A percentile compares a stretch with the other conserved stretches of the same genome.
Evolutionary conservation across 2,113 vertebrate species (phyloP).

Genomic region (Benitochromis conjunctus): DNA sequence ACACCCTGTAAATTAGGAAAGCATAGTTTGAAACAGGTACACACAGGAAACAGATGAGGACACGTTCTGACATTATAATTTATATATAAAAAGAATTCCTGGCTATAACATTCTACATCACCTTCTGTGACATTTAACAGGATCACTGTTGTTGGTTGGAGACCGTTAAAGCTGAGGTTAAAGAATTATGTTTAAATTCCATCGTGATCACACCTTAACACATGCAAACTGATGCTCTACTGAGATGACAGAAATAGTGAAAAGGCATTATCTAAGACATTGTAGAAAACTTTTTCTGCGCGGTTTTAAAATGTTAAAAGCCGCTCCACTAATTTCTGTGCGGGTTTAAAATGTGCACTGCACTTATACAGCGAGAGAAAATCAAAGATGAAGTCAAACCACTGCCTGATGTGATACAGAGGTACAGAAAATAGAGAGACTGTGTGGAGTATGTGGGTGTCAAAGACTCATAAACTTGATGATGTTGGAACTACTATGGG

Average conservation of each 20-base stretch:
- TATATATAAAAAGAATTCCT: not conserved
- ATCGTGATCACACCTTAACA: not conserved
- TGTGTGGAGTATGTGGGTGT: not conserved
- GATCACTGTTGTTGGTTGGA: not conserved
- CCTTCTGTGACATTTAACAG: not conserved
- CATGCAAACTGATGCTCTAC: not conserved
- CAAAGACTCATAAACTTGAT: not conserved
- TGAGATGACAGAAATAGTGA: not conserved
- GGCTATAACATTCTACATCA: not conserved
- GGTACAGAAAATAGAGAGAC: not conserved
- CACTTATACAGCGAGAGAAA: not conserved
- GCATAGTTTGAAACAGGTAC: fast-evolving
- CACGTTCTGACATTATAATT: not conserved
- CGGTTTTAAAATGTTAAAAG: not conserved
- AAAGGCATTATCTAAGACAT: not conserved
- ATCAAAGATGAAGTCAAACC: not conserved
- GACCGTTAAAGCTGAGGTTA: not conserved
- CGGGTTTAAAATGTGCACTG: not conserved
- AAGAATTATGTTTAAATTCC: not conserved
- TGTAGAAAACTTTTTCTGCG: fast-evolving
- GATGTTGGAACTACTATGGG: not conserved
- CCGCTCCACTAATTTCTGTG: not conserved
- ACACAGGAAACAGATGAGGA: not conserved
- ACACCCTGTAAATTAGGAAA: not conserved
- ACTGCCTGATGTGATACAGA: not conserved